These are phyloP conservation scores for Rachycentron canadum DNA, from an alignment of 2,797 vertebrate species.

Conservation along the genomic window DNA sequence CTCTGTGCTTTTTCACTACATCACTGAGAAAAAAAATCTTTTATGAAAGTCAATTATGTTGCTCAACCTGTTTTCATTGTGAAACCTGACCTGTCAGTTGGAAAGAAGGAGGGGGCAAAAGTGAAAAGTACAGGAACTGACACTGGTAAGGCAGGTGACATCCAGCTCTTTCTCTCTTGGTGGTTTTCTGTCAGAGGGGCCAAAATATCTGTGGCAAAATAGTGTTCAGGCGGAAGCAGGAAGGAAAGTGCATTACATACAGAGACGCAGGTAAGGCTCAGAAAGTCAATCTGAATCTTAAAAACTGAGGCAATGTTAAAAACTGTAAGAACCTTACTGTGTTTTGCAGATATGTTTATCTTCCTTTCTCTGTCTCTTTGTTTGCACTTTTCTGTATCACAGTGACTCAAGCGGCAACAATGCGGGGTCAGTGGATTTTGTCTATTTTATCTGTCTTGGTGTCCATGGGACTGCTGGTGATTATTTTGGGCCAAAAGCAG, in stretches of 20 bases:
- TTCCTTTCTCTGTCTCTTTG: background rate
- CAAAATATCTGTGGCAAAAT: background rate
- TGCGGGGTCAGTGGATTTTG: background rate
- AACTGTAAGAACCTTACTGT: too few relatives aligned
- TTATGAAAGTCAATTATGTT: too few relatives aligned
- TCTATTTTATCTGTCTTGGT: background rate
- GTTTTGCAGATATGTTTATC: too few relatives aligned
- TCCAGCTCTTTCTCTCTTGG: too few relatives aligned
- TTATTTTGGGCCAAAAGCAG: slow-evolving; percentile 25
- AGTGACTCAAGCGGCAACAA: slow-evolving; percentile 31
- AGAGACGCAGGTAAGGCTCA: slow-evolving; percentile 13
- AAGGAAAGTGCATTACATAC: background rate
- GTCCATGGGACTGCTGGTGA: background rate
- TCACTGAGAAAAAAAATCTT: too few relatives aligned
- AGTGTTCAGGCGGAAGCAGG: background rate
- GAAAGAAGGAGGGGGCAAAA: slow-evolving; percentile 5
- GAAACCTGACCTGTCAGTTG: background rate
- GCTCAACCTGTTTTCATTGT: slow-evolving; percentile 15
- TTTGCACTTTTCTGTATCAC: background rate
- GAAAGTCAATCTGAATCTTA: too few relatives aligned
- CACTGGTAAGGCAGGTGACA: background rate
- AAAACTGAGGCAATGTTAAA: too few relatives aligned
- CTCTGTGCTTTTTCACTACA: background rate
- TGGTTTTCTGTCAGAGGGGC: too few relatives aligned
- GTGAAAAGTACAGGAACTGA: background rate